Evolutionary conservation across 2,797 vertebrate species (phyloP).

Genomic region (Pseudochirops cupreus): DNA sequence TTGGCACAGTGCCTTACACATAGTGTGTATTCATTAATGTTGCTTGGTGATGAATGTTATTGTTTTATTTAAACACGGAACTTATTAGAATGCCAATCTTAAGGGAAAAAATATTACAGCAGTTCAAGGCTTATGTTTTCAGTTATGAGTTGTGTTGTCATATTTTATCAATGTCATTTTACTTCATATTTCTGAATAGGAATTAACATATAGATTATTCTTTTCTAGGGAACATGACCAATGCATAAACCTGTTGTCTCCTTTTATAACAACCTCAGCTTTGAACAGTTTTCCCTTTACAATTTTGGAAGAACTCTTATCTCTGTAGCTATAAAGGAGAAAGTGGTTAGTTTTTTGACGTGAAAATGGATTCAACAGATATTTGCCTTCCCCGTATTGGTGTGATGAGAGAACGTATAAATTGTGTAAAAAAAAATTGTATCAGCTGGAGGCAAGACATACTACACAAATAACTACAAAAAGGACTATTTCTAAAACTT

Average conservation of each 20-base stretch:
- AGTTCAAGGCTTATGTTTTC: not conserved
- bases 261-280: not conserved
- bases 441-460: not conserved
- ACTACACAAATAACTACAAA: not conserved
- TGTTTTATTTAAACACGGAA: not conserved
- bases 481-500: not conserved
- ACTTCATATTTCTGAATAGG: not conserved
- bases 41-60: not conserved
- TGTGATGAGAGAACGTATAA: no score
- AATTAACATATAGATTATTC: not conserved
- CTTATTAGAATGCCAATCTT: not conserved
- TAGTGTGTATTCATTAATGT: not conserved
- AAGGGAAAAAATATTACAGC: not conserved
- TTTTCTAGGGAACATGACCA: not conserved
- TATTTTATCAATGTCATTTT: not conserved
- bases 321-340: no score
- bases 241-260: not conserved
- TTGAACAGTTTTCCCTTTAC: not conserved
- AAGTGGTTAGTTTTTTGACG: no score
- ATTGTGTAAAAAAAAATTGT: not conserved
- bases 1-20: not conserved
- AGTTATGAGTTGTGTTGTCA: not conserved
- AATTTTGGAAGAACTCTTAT: not conserved
- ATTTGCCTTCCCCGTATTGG: no score
- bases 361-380: no score